Conservation (phyloP, 2,113 vertebrate genomes). For the Gymnocephalus cernua region DNA sequence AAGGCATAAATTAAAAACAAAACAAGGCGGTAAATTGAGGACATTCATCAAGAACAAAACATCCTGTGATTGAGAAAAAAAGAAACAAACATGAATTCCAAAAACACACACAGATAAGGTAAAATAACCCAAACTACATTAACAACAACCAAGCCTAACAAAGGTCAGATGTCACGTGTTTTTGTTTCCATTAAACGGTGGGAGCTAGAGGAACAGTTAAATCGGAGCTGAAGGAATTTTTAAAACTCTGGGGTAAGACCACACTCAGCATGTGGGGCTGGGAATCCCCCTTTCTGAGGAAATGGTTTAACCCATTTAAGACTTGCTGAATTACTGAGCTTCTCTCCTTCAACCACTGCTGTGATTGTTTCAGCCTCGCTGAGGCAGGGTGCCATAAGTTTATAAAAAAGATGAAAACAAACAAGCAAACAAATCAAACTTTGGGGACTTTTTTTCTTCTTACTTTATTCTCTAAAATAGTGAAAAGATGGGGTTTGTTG, state of each 20-base stretch:
- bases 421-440: not conserved
- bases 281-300: conserved; percentile 72
- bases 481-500: not conserved
- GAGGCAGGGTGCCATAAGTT: not conserved
- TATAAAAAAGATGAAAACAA: not conserved
- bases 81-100: not conserved
- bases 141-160: not conserved
- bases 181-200: conserved; percentile 36
- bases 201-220: conserved; percentile 17
- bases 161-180: conserved; percentile 6
- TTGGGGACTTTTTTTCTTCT: not conserved
- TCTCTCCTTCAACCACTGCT: conserved; percentile 20
- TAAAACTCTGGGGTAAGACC: conserved; percentile 35
- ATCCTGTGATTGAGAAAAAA: no score
- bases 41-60: not conserved
- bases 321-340: conserved; percentile 8
- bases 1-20: not conserved
- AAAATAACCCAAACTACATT: not conserved
- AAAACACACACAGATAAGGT: no score
- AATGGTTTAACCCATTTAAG: conserved; percentile 72
- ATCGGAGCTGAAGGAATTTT: conserved; percentile 4
- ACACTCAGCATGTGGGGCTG: conserved; percentile 54
- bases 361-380: conserved; percentile 7
- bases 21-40: not conserved
- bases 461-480: not conserved